Percentiles rank a stretch among this genome's conserved stretches.
Evolutionary conservation across 2,888 invertebrate species (phyloP).

Genomic region (Disparrhopalites patrizii): DNA sequence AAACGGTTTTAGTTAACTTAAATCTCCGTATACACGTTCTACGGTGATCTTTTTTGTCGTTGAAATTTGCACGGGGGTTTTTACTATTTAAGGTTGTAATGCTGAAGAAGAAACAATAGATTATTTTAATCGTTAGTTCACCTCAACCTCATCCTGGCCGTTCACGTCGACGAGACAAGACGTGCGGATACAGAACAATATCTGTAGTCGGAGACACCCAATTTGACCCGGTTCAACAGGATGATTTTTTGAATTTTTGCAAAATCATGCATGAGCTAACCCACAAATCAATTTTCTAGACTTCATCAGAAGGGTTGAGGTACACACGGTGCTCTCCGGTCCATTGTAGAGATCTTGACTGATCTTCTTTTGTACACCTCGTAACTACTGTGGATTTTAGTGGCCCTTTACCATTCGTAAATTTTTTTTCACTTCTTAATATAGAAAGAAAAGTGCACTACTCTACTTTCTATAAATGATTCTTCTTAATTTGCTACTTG

Average conservation of each 20-base stretch:
- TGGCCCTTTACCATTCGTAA: no score
- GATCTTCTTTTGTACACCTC: not conserved
- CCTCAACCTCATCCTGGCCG: no score
- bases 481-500: slow-evolving; percentile 3
- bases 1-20: no score
- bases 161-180: no score
- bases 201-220: slow-evolving; percentile 20
- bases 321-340: no score
- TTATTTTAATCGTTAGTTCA: not conserved
- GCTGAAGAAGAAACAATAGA: not conserved
- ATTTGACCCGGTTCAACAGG: slow-evolving; percentile 25
- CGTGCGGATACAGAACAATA: no score
- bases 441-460: slow-evolving; percentile 3
- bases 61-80: not conserved
- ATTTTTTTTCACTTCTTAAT: no score
- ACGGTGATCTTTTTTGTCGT: not conserved
- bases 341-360: no score
- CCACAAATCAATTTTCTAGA: slow-evolving; percentile 25
- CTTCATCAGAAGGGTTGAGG: slow-evolving; percentile 11
- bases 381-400: no score
- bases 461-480: slow-evolving; percentile 5
- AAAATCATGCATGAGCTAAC: slow-evolving; percentile 25
- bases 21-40: no score
- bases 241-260: slow-evolving; percentile 20
- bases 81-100: not conserved